Evolutionary conservation across 2,113 vertebrate genomes (phyloP).

Genomic region (Rhegmatorhina hoffmannsi): DNA sequence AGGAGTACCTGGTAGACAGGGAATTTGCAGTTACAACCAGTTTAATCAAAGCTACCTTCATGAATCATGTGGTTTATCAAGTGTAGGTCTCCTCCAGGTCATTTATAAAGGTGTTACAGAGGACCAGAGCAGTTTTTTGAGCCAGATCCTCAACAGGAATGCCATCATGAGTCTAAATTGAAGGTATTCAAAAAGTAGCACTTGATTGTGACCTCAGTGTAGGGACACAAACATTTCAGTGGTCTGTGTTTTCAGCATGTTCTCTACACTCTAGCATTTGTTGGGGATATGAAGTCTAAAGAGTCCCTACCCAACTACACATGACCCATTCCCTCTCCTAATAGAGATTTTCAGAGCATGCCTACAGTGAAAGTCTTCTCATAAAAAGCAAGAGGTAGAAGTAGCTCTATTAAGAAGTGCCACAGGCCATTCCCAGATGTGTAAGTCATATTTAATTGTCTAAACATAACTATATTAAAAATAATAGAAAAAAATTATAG

Average conservation of each 20-base stretch:
- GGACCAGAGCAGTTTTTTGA: not conserved
- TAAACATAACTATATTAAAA: not conserved
- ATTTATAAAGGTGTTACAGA: too few species aligned
- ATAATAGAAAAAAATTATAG: not conserved
- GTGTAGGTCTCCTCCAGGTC: too few species aligned
- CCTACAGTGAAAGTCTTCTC: not conserved
- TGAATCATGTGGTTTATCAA: too few species aligned
- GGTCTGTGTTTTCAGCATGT: not conserved
- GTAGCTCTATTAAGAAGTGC: not conserved
- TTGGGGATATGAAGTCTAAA: not conserved
- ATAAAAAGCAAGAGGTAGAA: not conserved
- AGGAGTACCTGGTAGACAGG: too few species aligned
- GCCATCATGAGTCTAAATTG: not conserved
- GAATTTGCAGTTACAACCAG: too few species aligned
- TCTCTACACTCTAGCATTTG: not conserved
- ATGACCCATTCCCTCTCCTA: not conserved
- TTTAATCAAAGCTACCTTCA: too few species aligned
- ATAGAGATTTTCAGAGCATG: not conserved
- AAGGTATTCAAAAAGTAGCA: not conserved
- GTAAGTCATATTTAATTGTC: not conserved
- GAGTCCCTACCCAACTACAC: not conserved
- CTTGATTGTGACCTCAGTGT: fast-evolving
- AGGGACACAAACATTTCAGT: not conserved
- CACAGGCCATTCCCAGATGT: not conserved
- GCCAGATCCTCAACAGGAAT: not conserved